Evolutionary conservation across 2,888 invertebrate genomes (phyloP), one percentile per base, ranked within the genome.

Genomic region (Choreutis nemorana): DNA sequence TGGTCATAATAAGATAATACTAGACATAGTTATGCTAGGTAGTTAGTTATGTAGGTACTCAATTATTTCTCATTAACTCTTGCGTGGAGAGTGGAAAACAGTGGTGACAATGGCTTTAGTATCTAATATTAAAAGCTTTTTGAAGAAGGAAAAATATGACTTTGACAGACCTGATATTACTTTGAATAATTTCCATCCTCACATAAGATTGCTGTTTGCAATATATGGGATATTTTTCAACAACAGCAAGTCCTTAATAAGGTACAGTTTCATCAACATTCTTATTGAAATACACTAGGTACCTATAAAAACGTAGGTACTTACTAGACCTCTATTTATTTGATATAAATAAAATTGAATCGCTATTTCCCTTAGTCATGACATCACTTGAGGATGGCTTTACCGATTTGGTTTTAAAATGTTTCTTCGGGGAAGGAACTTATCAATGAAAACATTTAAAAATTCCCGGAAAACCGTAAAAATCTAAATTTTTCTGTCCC

Each of bases 171-270:
- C 52, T 0, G 46, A 59, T 28, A 42, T 63, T 3, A 41, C 48
- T 26, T 34, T 71, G 0, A 42, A 49, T 33, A 48, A 50, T 31
- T 71, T 65, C 37, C 70, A 70, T 34, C 66, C 67, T 0, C 70
- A 70, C 30, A 23, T 67, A 1, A 38, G 45, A 4, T 10, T 59
- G 3, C 40, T 53, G 8, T 40, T 68, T 0, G 48, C 50, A 1
- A 9, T 47, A 2, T 55, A 58, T 31, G 71, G 71, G 3, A 47
- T 70, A 31, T 67, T 68, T 29, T 60, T 55, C 31, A 51, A 48
- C 23, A 58, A 60, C 11, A 32, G 26, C 20, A 39, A 54, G 2
- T 60, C 66, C 2, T 35, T 41, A 11, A 1, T 55, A 29, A 62
- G 68, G 68, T 68, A n/a, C 14, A 20, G n/a, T n/a, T n/a, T n/a